Percentiles rank a stretch among this genome's conserved stretches.
phyloP scores from a whole-genome alignment of 2,113 vertebrate species.

The Catharus fuscescens region DNA sequence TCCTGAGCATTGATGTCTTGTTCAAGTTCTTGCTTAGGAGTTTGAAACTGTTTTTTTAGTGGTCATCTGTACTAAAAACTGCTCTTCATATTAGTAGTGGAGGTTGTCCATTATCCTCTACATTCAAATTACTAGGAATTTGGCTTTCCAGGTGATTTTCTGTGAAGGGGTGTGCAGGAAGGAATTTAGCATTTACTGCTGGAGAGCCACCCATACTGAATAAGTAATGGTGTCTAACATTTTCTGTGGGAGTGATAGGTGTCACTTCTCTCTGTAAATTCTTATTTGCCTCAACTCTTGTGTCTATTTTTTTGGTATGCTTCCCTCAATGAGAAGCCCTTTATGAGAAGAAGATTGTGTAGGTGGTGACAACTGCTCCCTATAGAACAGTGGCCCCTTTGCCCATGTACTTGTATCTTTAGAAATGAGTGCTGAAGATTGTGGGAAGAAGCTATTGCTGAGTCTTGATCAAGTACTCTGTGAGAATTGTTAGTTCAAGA shows the following conservation, averaged over 20 bases:
- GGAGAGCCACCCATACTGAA: background rate
- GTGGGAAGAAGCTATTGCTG: background rate
- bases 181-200: background rate
- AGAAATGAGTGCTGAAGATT: background rate
- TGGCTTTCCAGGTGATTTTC: background rate
- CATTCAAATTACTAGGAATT: background rate
- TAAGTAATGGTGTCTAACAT: background rate
- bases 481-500: background rate
- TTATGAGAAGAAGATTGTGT: background rate
- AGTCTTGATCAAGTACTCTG: background rate
- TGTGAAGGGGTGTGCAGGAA: background rate
- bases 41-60: background rate
- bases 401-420: background rate
- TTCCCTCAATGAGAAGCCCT: background rate
- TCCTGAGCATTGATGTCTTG: background rate
- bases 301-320: background rate
- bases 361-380: background rate
- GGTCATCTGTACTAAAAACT: background rate
- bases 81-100: background rate
- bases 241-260: background rate
- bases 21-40: background rate
- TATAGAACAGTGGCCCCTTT: background rate
- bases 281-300: background rate
- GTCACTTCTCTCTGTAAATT: background rate
- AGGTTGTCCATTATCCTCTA: background rate